Evolutionary conservation across 2,888 invertebrate species (phyloP).

Genomic region (Volucella inflata): DNA sequence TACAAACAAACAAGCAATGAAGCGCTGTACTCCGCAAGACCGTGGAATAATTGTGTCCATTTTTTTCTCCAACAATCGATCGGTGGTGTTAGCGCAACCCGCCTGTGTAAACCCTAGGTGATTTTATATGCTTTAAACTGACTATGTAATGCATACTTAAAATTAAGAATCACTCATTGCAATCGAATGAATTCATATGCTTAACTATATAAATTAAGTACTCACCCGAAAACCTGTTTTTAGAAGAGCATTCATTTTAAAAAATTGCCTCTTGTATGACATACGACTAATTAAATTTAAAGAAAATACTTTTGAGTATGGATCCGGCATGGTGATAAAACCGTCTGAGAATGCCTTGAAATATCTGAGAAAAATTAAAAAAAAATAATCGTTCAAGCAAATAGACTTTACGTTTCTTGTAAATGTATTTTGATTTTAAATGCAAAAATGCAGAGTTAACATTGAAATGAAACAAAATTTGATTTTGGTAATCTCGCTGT

Average conservation of each 20-base stretch:
- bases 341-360: slow-evolving; percentile 49
- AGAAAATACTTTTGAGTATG: slow-evolving; percentile 58
- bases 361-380: slow-evolving; percentile 67
- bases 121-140: too few relatives aligned
- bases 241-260: slow-evolving; percentile 63
- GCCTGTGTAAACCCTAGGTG: too few relatives aligned
- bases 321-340: slow-evolving; percentile 70
- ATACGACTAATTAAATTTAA: slow-evolving; percentile 66
- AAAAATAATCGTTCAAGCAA: slow-evolving; percentile 51
- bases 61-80: too few relatives aligned
- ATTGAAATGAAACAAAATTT: slow-evolving; percentile 51
- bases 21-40: too few relatives aligned
- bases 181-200: slow-evolving; percentile 9
- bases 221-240: slow-evolving; percentile 72
- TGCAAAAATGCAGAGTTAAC: not conserved
- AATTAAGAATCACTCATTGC: not conserved
- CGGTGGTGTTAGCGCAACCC: too few relatives aligned
- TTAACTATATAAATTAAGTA: slow-evolving; percentile 4
- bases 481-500: slow-evolving; percentile 54
- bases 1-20: too few relatives aligned
- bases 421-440: slow-evolving; percentile 4
- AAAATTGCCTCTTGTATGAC: slow-evolving; percentile 36
- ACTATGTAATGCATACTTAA: too few relatives aligned
- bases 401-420: slow-evolving; percentile 8
- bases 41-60: too few relatives aligned